These are phyloP conservation scores for Phenacoccus solenopsis DNA, from an alignment of 1,140 invertebrate genomes.

Conservation along the genomic window DNA sequence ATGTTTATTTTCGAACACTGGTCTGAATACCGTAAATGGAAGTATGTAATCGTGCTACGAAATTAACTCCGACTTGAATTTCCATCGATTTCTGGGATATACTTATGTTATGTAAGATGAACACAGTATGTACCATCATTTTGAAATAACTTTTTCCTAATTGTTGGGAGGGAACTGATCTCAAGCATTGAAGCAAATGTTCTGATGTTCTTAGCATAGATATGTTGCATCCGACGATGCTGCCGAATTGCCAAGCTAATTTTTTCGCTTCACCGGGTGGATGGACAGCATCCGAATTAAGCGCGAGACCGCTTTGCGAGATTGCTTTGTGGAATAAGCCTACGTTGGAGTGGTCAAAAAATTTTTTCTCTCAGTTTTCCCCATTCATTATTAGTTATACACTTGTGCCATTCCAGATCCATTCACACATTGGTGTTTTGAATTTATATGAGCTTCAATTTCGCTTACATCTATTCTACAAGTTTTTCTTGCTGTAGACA, in stretches of 20 bases:
- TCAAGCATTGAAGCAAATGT: conserved; percentile 42
- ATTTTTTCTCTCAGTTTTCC: too few species aligned
- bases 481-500: too few species aligned
- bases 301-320: conserved; percentile 50
- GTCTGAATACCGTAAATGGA: not conserved
- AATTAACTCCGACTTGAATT: too few species aligned
- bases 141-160: conserved; percentile 29
- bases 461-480: too few species aligned
- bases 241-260: not conserved
- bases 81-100: too few species aligned
- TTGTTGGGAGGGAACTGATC: conserved; percentile 33
- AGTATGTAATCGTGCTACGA: not conserved
- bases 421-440: too few species aligned
- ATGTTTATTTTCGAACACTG: not conserved
- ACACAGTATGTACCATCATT: conserved; percentile 24
- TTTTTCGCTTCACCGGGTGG: not conserved
- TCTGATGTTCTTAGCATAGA: conserved; percentile 30
- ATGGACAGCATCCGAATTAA: not conserved
- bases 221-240: conserved; percentile 38
- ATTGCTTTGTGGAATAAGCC: conserved; percentile 55
- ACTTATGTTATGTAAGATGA: too few species aligned
- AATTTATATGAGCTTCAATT: too few species aligned
- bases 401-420: too few species aligned
- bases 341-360: conserved; percentile 19
- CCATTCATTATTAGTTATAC: too few species aligned